Evolutionary conservation across 64 coral and sea anemone genomes (phyloP).

Genomic region (Catalaphyllia jardinei): DNA sequence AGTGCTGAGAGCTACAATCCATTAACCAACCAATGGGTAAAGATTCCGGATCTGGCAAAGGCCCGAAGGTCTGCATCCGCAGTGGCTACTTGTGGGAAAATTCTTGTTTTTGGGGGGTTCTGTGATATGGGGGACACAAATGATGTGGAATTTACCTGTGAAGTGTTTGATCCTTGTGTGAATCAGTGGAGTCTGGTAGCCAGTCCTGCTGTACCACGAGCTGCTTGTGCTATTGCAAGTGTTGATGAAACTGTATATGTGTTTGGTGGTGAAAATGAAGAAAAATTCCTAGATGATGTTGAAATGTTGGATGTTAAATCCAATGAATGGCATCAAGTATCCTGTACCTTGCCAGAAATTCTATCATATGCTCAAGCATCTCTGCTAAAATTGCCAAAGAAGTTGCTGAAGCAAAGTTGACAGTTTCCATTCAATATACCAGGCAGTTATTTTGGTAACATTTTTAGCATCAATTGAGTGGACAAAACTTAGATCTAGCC

Average conservation of each 20-base stretch:
- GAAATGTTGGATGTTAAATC: neutral
- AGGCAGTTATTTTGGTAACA: too few species aligned
- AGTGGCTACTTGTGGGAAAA: neutral
- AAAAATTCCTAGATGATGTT: neutral
- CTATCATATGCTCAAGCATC: neutral
- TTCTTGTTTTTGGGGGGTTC: constrained; percentile 33
- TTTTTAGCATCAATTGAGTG: too few species aligned
- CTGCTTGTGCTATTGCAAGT: constrained; percentile 6
- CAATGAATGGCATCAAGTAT: neutral
- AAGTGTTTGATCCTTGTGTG: neutral
- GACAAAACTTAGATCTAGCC: too few species aligned
- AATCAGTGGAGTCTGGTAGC: constrained; percentile 16
- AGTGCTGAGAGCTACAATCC: constrained; percentile 2
- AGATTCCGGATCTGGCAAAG: neutral
- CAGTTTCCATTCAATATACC: too few species aligned
- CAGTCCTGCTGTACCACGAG: constrained; percentile 1
- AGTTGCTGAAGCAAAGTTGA: neutral
- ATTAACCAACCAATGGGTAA: neutral
- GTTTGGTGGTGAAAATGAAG: constrained; percentile 28
- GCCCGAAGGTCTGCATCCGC: neutral
- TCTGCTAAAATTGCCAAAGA: neutral
- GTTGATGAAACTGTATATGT: constrained; percentile 21
- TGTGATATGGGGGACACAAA: neutral
- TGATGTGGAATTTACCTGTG: neutral
- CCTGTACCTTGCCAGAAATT: neutral